phyloP scores from a whole-genome alignment of 2,113 vertebrate species.

The Aix galericulata region DNA sequence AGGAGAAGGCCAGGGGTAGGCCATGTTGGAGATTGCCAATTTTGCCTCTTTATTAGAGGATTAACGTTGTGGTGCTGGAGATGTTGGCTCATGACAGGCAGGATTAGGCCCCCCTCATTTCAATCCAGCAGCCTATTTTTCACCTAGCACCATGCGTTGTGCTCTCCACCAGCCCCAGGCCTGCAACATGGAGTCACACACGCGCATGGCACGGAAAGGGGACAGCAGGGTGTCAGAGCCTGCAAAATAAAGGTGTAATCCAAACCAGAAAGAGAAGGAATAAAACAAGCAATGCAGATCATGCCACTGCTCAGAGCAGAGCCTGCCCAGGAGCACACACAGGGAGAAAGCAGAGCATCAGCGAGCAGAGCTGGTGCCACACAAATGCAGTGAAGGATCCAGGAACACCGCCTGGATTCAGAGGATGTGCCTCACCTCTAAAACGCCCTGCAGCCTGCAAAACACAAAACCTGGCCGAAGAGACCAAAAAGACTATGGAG shows the following conservation, averaged over 20 bases:
- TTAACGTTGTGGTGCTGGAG: background rate
- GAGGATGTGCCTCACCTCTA: background rate
- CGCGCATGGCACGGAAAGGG: background rate
- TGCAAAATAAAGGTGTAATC: background rate
- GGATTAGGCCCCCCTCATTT: background rate
- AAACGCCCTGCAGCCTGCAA: background rate
- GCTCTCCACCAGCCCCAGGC: background rate
- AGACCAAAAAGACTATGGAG: background rate
- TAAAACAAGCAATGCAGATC: background rate
- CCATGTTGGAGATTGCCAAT: background rate
- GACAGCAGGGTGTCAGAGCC: background rate
- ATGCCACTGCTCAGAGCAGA: fast-evolving
- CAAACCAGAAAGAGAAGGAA: background rate
- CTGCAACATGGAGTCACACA: background rate
- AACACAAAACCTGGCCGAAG: background rate
- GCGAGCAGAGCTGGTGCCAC: background rate
- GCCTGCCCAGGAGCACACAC: background rate
- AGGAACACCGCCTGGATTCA: fast-evolving
- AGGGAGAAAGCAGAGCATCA: fast-evolving
- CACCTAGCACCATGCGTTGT: fast-evolving
- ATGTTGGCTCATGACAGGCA: background rate
- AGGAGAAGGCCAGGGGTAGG: background rate
- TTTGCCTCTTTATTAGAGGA: background rate
- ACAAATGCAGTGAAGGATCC: fast-evolving
- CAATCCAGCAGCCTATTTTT: background rate